Conservation (phyloP, 2,113 vertebrate genomes). For the Cepphus grylle region DNA sequence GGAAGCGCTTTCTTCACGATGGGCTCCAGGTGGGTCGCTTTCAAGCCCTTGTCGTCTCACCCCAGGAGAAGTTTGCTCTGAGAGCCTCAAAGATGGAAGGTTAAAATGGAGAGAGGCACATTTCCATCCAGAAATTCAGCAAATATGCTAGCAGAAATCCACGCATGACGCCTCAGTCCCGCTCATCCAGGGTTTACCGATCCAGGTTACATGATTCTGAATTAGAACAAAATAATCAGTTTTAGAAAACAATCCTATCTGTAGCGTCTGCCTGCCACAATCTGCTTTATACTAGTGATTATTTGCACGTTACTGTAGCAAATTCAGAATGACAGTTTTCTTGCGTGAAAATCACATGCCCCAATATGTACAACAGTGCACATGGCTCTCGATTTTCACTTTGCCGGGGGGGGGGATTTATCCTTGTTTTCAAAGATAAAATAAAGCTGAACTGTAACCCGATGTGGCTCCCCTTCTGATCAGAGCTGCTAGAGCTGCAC, state of each 20-base stretch:
- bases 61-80: neutral
- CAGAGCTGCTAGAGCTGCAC: neutral
- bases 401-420: neutral
- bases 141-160: neutral
- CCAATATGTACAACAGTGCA: neutral
- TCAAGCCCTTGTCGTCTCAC: neutral
- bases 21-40: slow-evolving; percentile 29
- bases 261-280: neutral
- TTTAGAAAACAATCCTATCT: neutral
- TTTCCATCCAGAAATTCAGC: neutral
- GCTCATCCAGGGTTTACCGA: neutral
- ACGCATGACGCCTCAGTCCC: neutral
- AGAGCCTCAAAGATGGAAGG: neutral
- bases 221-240: neutral
- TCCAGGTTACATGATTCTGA: neutral
- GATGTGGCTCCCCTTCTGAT: neutral
- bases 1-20: neutral
- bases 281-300: neutral
- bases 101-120: neutral
- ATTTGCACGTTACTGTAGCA: neutral
- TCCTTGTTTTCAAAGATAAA: neutral
- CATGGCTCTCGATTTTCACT: neutral
- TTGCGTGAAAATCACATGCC: neutral
- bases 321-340: neutral
- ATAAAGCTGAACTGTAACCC: neutral